Conservation (phyloP, 2,888 invertebrate species). For the Noctuana brunneofusca region DNA sequence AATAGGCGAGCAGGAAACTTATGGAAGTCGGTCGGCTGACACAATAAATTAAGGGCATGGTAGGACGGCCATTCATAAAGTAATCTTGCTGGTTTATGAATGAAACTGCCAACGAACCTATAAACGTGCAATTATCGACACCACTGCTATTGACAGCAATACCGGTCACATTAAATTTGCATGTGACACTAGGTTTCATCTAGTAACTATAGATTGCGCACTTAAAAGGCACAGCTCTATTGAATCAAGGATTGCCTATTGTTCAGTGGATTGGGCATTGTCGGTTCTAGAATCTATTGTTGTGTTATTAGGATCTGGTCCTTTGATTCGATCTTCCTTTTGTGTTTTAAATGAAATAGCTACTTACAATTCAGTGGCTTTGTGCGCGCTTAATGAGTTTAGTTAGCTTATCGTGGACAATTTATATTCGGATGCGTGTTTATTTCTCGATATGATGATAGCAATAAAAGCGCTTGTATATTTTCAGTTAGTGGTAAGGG, state of each 20-base stretch:
- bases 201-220: conserved; percentile 41
- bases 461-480: conserved; percentile 29
- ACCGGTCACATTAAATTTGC: conserved; percentile 62
- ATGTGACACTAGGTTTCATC: conserved; percentile 49
- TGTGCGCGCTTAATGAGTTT: conserved; percentile 35
- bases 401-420: conserved; percentile 33
- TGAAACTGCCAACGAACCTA: conserved; percentile 63
- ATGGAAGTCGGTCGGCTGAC: conserved; percentile 59
- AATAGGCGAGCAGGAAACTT: conserved; percentile 71
- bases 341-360: conserved; percentile 46
- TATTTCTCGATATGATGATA: conserved; percentile 35
- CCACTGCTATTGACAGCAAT: conserved; percentile 64
- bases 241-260: conserved; percentile 67
- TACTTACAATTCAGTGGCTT: conserved; percentile 35
- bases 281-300: conserved; percentile 59
- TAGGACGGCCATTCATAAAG: conserved; percentile 74
- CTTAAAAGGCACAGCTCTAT: conserved; percentile 49
- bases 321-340: conserved; percentile 62
- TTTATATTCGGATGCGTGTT: conserved; percentile 35
- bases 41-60: conserved; percentile 71
- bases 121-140: conserved; percentile 71
- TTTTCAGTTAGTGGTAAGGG: conserved; percentile 15
- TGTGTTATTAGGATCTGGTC: conserved; percentile 46
- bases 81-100: conserved; percentile 76
- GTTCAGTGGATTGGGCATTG: conserved; percentile 64